phyloP scores from a whole-genome alignment of 2,888 invertebrate species.

The Stenolophus ochropezus region DNA sequence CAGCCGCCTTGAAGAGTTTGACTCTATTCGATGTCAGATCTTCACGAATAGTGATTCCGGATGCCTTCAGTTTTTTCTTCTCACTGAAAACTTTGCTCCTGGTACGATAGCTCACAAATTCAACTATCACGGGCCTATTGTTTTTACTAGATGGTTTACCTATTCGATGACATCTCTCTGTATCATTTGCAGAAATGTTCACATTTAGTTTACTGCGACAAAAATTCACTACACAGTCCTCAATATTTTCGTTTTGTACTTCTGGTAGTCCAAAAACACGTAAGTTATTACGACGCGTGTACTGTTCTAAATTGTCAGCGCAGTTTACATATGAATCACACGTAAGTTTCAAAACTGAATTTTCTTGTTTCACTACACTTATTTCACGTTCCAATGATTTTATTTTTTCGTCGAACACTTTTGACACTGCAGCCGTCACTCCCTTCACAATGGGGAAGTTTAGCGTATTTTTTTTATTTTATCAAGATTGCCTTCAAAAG shows the following conservation, averaged over 20 bases:
- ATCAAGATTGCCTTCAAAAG: no score
- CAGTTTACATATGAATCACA: not conserved
- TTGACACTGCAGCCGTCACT: not conserved
- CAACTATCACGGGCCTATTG: not conserved
- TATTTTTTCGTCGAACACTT: not conserved
- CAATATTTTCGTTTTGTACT: not conserved
- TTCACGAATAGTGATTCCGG: not conserved
- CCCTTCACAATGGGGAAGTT: not conserved
- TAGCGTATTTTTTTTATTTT: no score
- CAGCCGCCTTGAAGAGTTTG: not conserved
- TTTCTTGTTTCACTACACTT: not conserved
- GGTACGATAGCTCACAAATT: conserved; percentile 1
- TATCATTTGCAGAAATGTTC: not conserved
- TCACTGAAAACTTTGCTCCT: not conserved
- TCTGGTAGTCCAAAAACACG: not conserved
- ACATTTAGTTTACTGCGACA: not conserved
- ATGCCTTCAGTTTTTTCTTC: not conserved
- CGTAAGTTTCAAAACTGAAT: not conserved
- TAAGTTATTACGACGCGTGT: not conserved
- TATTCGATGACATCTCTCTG: not conserved
- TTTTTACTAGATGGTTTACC: not conserved
- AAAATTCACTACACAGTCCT: not conserved
- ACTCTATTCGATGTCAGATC: not conserved
- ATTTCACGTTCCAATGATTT: not conserved
- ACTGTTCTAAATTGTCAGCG: not conserved